phyloP scores from a whole-genome alignment of 2,797 vertebrate genomes.

The Clarias platycephalus region DNA sequence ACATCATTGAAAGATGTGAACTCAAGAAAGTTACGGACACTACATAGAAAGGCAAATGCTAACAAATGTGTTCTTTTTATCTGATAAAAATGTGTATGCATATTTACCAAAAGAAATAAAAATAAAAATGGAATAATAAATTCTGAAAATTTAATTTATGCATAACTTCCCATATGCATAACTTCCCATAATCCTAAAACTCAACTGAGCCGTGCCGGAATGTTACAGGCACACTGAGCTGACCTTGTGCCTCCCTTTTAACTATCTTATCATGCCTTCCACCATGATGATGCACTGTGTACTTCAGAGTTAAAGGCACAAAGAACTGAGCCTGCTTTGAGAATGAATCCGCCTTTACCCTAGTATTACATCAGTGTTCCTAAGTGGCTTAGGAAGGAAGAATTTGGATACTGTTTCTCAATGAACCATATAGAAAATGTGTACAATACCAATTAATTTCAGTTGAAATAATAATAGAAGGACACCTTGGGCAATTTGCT shows the following conservation, averaged over 20 bases:
- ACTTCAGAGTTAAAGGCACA: background rate
- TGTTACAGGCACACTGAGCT: background rate
- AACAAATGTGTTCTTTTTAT: too few species aligned
- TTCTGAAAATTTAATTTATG: too few species aligned
- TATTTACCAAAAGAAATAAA: too few species aligned
- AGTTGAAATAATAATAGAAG: background rate
- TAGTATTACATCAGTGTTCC: background rate
- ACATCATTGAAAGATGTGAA: too few species aligned
- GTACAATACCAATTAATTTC: background rate
- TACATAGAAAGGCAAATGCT: too few species aligned
- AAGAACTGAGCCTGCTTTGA: background rate
- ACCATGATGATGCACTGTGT: background rate
- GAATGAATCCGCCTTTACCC: too few species aligned
- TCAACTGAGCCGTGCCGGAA: background rate
- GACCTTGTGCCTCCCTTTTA: background rate
- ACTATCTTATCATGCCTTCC: background rate
- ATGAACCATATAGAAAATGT: background rate
- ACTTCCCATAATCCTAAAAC: background rate
- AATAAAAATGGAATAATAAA: too few species aligned
- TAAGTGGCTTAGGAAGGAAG: background rate
- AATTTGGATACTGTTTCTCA: background rate
- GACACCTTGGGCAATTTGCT: slow-evolving; percentile 43
- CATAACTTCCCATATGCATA: background rate
- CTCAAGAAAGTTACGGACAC: too few species aligned
- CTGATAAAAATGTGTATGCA: too few species aligned